Conservation (phyloP, 1,140 invertebrate species). For the Rhysida immarginata region DNA sequence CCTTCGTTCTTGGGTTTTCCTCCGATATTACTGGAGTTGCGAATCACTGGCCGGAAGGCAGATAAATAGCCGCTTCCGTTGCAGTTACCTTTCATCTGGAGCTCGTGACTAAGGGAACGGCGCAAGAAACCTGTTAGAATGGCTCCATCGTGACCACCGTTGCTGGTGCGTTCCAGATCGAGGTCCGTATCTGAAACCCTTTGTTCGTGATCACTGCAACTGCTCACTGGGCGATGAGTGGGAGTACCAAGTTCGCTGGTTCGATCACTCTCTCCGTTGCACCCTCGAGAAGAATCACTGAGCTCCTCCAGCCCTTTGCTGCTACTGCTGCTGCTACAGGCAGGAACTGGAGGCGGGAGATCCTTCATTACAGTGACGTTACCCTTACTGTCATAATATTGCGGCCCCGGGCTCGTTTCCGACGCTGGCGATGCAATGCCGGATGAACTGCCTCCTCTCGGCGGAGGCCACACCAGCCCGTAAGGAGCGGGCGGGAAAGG, state of each 20-base stretch:
- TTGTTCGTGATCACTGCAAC: conserved; percentile 18
- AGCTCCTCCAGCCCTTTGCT: neutral
- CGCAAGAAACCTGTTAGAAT: neutral
- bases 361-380: conserved; percentile 41
- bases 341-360: no score
- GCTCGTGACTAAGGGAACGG: no score
- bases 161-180: no score
- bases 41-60: conserved; percentile 3
- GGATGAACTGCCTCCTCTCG: conserved; percentile 7
- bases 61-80: neutral
- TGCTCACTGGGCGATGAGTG: conserved; percentile 35
- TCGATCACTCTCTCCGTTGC: conserved; percentile 35
- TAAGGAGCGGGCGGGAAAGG: conserved; percentile 9
- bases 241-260: conserved; percentile 29
- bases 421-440: conserved; percentile 14
- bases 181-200: conserved; percentile 39
- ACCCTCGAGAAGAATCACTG: neutral
- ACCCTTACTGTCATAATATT: conserved; percentile 17
- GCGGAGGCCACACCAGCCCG: conserved; percentile 1
- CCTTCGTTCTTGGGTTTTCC: no score
- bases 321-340: no score
- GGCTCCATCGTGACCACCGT: no score
- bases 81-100: neutral
- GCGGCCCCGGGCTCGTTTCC: conserved; percentile 12
- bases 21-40: neutral